These are phyloP conservation scores for Meles meles DNA, from an alignment of 2,113 vertebrate species.

Conservation along the genomic window DNA sequence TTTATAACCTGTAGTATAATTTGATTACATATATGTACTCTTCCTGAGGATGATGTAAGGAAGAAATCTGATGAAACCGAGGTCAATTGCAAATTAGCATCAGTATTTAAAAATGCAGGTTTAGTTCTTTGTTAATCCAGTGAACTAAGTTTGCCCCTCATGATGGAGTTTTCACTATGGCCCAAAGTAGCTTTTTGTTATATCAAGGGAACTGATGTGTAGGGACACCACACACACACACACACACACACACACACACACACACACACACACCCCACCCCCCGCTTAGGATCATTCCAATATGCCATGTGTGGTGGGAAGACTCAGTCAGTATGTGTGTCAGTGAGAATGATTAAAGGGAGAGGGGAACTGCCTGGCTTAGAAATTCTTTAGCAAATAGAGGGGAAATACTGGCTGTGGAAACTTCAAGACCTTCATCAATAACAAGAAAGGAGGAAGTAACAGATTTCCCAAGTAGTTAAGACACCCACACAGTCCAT, in stretches of 20 bases:
- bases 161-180: background rate
- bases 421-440: background rate
- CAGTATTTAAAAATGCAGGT: background rate
- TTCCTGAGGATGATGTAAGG: background rate
- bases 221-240: background rate
- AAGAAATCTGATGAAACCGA: background rate
- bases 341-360: background rate
- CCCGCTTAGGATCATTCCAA: background rate
- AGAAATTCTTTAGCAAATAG: background rate
- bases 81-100: background rate
- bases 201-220: background rate
- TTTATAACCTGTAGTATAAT: background rate
- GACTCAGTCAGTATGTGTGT: background rate
- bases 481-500: background rate
- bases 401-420: background rate
- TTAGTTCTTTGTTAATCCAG: background rate
- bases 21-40: background rate
- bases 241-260: background rate
- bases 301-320: background rate
- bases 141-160: background rate
- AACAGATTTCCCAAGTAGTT: background rate
- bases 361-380: background rate
- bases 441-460: background rate
- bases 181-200: background rate
- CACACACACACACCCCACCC: background rate